These are phyloP conservation scores for Loriculus beryllinus DNA, from an alignment of 2,797 vertebrate genomes.

Conservation along the genomic window DNA sequence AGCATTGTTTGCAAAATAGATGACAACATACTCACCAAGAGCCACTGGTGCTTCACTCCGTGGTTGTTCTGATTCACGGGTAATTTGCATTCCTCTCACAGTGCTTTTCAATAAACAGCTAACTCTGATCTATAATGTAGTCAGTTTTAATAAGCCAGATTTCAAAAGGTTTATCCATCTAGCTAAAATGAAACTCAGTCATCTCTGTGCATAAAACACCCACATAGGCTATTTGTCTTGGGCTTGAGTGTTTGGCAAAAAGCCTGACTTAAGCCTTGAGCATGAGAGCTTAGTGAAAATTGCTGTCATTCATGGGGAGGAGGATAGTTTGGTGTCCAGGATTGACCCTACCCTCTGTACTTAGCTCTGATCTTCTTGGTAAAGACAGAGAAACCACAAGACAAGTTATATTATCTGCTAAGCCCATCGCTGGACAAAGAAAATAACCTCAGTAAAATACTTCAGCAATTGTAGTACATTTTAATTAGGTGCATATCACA, in stretches of 20 bases:
- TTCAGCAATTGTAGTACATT: constrained; percentile 77
- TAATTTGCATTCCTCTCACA: constrained; percentile 3
- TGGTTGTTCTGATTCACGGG: neutral
- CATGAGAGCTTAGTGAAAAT: constrained; percentile 72
- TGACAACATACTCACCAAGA: neutral
- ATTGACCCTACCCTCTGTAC: constrained; percentile 69
- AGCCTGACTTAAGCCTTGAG: constrained; percentile 75
- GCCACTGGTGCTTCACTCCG: neutral
- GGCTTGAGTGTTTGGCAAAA: constrained; percentile 71
- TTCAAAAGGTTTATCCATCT: constrained; percentile 71
- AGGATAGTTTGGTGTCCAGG: constrained; percentile 67
- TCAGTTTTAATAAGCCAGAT: constrained; percentile 48
- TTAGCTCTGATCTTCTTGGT: constrained; percentile 81
- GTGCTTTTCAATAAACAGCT: constrained; percentile 46
- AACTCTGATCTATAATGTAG: constrained; percentile 57
- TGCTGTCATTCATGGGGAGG: constrained; percentile 52
- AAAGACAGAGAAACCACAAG: constrained; percentile 77
- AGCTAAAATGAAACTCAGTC: constrained; percentile 72
- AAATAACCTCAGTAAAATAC: constrained; percentile 82
- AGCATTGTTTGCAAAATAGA: neutral
- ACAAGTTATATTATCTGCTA: constrained; percentile 86
- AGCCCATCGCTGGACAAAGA: constrained; percentile 77
- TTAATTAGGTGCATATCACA: constrained; percentile 76
- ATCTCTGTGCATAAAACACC: constrained; percentile 76
- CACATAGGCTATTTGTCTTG: constrained; percentile 75